Conservation (phyloP, 2,113 vertebrate species). For the Oxygymnocypris stewartii region DNA sequence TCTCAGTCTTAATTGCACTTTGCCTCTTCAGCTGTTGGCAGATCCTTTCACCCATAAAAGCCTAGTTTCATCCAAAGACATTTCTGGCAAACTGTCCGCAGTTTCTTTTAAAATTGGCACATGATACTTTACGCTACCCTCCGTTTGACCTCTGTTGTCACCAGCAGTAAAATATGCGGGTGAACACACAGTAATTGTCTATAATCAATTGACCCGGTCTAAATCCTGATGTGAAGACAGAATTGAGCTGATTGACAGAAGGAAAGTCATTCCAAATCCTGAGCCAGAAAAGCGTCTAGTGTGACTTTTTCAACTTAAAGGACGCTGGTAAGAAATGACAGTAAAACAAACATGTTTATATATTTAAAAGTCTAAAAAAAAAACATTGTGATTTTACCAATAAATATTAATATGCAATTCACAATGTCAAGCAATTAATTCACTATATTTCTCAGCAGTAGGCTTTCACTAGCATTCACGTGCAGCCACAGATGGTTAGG, state of each 20-base stretch:
- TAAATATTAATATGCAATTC: neutral
- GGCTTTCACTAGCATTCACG: neutral
- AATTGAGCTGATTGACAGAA: neutral
- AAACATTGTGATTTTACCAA: neutral
- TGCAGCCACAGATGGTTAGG: neutral
- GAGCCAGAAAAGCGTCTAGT: neutral
- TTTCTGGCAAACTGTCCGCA: neutral
- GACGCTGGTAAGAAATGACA: neutral
- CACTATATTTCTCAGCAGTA: neutral
- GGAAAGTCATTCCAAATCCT: neutral
- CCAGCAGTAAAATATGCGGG: neutral
- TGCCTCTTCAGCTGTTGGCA: neutral
- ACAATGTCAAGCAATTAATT: neutral
- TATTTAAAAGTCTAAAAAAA: neutral
- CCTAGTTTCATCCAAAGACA: neutral
- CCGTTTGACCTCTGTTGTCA: neutral
- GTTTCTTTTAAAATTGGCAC: neutral
- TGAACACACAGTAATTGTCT: neutral
- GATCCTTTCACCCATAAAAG: neutral
- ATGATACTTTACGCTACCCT: neutral
- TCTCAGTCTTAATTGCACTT: slow-evolving; percentile 1
- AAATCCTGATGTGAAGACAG: neutral
- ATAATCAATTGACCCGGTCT: neutral
- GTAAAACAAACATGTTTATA: neutral
- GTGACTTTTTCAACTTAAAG: neutral